Evolutionary conservation across 2,888 invertebrate species (phyloP).

Genomic region (Synanthedon formicaeformis): DNA sequence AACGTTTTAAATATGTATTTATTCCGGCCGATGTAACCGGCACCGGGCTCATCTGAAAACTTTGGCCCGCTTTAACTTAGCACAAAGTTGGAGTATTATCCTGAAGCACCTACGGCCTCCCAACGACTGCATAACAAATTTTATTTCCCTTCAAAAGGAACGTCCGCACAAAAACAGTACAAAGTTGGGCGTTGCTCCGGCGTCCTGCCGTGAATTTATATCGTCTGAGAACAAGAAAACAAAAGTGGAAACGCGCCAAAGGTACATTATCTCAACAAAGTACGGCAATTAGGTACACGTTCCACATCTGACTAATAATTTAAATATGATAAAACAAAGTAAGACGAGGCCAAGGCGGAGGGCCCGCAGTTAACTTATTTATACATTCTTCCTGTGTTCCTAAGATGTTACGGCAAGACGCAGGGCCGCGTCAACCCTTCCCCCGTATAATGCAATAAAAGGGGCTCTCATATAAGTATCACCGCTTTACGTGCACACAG

Average conservation of each 20-base stretch:
- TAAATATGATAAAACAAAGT: constrained; percentile 71
- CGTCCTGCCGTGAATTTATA: constrained; percentile 63
- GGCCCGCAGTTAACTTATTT: constrained; percentile 63
- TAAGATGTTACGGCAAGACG: constrained; percentile 32
- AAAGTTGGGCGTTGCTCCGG: constrained; percentile 56
- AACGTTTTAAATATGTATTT: constrained; percentile 11
- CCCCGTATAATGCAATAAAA: constrained; percentile 65
- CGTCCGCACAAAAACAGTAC: constrained; percentile 63
- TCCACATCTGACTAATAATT: constrained; percentile 71
- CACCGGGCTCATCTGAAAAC: constrained; percentile 5
- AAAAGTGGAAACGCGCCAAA: constrained; percentile 68
- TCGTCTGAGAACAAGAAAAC: constrained; percentile 64
- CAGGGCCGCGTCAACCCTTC: constrained; percentile 50
- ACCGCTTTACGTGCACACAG: constrained; percentile 54
- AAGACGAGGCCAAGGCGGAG: constrained; percentile 54
- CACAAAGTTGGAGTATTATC: constrained; percentile 17
- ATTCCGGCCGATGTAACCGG: constrained; percentile 3
- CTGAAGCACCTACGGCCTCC: constrained; percentile 40
- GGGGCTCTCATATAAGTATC: constrained; percentile 69
- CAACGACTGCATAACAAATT: constrained; percentile 55
- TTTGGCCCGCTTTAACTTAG: constrained; percentile 8
- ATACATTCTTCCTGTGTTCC: constrained; percentile 57
- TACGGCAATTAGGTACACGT: constrained; percentile 71
- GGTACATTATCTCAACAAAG: constrained; percentile 72
- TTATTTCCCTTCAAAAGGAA: constrained; percentile 42